Evolutionary conservation across 2,113 vertebrate species (phyloP), one percentile per base, ranked within the genome.

Genomic region (Hemibagrus wyckioides): DNA sequence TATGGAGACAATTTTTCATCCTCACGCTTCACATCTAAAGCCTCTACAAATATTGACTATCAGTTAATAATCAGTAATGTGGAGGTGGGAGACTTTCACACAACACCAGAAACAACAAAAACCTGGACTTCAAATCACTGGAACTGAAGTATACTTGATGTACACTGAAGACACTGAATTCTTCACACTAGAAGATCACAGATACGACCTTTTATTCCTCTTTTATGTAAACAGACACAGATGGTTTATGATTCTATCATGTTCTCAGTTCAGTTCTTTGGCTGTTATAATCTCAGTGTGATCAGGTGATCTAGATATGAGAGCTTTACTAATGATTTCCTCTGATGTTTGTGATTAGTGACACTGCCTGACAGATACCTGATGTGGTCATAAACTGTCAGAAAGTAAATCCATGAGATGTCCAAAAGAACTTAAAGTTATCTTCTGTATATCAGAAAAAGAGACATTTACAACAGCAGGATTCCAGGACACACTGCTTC

Each of bases 21-120:
- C 63, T 15, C 41, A 36, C 88, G 86, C 19, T 92, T 94, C 80
- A 92, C 90, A 82, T 90, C 90, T 28, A 92, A 17, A 89, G 7
- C 73, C 80, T 83, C 90, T 54, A 90, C 91, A 65, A 65, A 9
- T 0, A 30, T 80, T 61, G 90, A 92, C 86, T 93, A 91, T 87
- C 88, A 76, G 28, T 89, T 94, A 69, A 92, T 87, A 33, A 92
- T 94, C 41, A 93, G 25, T 36, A 89, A 77, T 83, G 89, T 93
- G 61, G 88, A 48, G 44, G 44, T 48, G 44, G 44, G 44, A 48
- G 44, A 48, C 67, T 69, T 69, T 36, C 5, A 69, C 30, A 69
- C 13, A 5, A 36, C 67, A 69, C 30, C 0, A 69, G 33, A 69
- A 36, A 69, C 30, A 69, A 36, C 67, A 36, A 36, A 36, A 36